These are phyloP conservation scores for Apodemia duryi DNA, from an alignment of 2,888 invertebrate genomes.

Conservation along the genomic window DNA sequence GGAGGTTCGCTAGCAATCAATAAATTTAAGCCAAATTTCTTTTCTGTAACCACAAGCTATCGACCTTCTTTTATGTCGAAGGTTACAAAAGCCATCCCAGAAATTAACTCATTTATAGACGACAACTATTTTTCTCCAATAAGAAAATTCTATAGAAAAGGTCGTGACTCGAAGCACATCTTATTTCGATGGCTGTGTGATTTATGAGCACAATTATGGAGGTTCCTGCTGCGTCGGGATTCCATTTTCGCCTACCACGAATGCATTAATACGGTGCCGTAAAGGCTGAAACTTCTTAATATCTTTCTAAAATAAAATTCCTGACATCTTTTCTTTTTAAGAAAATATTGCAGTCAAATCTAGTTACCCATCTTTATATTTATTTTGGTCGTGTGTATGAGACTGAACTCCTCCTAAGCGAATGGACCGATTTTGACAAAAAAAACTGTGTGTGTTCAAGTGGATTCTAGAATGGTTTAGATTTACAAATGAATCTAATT, in stretches of 20 bases:
- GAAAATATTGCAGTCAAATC: no score
- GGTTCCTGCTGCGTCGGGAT: slow-evolving; percentile 46
- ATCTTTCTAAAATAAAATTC: neutral
- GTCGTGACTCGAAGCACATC: neutral
- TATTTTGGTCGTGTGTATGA: no score
- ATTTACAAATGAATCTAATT: no score
- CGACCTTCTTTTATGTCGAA: neutral
- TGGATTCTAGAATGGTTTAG: no score
- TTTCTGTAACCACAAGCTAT: neutral
- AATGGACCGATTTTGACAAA: no score
- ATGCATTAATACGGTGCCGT: slow-evolving; percentile 26
- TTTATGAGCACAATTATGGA: slow-evolving; percentile 67
- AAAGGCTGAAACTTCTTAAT: slow-evolving; percentile 21
- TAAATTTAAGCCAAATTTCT: neutral
- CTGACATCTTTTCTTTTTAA: no score
- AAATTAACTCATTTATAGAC: neutral
- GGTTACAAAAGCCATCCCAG: neutral
- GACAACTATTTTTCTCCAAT: neutral
- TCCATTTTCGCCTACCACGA: slow-evolving; percentile 28
- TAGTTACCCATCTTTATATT: no score
- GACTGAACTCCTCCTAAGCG: no score
- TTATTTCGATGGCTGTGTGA: slow-evolving; percentile 57
- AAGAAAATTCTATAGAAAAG: slow-evolving; percentile 6
- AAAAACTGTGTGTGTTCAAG: no score
- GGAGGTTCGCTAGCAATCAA: no score